Evolutionary conservation across 2,113 vertebrate genomes (phyloP), one percentile per base, ranked within the genome.

Genomic region (Amblyornis subalaris): DNA sequence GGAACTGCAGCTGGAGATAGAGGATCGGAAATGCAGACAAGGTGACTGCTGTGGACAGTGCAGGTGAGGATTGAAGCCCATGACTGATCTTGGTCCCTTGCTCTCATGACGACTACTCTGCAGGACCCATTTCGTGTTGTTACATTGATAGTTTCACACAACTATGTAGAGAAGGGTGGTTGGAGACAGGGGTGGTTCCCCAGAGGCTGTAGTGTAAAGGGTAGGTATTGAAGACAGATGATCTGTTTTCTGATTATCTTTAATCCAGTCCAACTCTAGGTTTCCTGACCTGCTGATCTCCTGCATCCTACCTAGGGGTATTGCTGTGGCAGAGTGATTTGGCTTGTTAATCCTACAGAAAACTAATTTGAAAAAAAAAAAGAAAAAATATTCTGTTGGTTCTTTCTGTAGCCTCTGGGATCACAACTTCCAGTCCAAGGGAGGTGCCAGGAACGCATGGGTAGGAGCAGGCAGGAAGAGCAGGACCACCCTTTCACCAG

Each of bases 401-500:
- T 75, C 70, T 75, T 89, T 85, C 66, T 89, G n/a, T 82, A 73
- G 54, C 26, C 66, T 76, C 50, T 45, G 76, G 35, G 33, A 69
- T 45, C 73, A 6, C 82, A 93, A 31, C 45, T 75, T 67, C 42
- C n/a, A 89, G 28, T 31, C 65, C 33, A 69, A 90, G 47, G 88
- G 88, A 91, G 57, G 70, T 91, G 26, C 65, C 73, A 94, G 73
- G 40, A 88, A 42, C 0, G 0, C 45, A 61, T n/a, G 54, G 72
- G 54, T 55, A 61, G 45, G 82, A 85, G 58, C 23, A 53, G 71
- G 67, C 96, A 96, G 96, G 95, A 94, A 95, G 55, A 94, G 21
- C 47, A 65, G 67, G 64, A 82, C 78, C 78, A 93, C 78, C 85
- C 70, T 91, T 88, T 93, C 81, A 88, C 78, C 90, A 96, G 66